Percentiles rank a stretch among this genome's conserved stretches.
phyloP scores from a whole-genome alignment of 1,140 invertebrate genomes.

The Bicyclus anynana region DNA sequence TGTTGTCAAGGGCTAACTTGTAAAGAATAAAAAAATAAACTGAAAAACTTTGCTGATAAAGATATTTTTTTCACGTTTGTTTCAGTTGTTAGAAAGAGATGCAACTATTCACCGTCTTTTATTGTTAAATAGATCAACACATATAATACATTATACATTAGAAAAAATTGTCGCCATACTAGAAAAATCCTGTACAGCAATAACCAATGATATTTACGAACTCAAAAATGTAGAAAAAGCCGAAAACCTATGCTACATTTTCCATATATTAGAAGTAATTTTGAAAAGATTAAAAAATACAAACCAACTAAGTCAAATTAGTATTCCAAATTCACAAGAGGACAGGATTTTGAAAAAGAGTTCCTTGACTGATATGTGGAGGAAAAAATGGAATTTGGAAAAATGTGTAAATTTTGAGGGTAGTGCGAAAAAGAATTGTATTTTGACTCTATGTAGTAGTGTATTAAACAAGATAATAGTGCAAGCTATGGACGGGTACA shows the following conservation, averaged over 20 bases:
- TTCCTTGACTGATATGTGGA: conserved; percentile 50
- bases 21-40: too few relatives aligned
- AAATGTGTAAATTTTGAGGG: conserved; percentile 25
- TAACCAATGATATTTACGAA: conserved; percentile 14
- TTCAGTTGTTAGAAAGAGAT: conserved; percentile 49
- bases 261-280: conserved; percentile 50
- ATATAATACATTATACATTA: conserved; percentile 49
- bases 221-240: conserved; percentile 17
- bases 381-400: conserved; percentile 49
- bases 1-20: too few relatives aligned
- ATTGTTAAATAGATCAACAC: conserved; percentile 47
- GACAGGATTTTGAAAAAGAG: conserved; percentile 40
- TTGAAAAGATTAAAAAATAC: conserved; percentile 36
- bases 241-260: conserved; percentile 51
- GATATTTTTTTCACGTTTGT: too few relatives aligned
- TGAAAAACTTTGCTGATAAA: too few relatives aligned
- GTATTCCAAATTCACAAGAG: conserved; percentile 33
- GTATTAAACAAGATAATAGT: conserved; percentile 57
- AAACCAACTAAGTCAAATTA: conserved; percentile 27
- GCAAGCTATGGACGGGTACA: conserved; percentile 47
- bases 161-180: conserved; percentile 46
- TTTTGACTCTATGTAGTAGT: conserved; percentile 34
- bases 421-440: conserved; percentile 29
- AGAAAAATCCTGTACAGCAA: conserved; percentile 25
- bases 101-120: conserved; percentile 40